Base-by-base conservation (phyloP, 53 echinoderm and acorn worm genomes). In the Astropecten irregularis region DNA sequence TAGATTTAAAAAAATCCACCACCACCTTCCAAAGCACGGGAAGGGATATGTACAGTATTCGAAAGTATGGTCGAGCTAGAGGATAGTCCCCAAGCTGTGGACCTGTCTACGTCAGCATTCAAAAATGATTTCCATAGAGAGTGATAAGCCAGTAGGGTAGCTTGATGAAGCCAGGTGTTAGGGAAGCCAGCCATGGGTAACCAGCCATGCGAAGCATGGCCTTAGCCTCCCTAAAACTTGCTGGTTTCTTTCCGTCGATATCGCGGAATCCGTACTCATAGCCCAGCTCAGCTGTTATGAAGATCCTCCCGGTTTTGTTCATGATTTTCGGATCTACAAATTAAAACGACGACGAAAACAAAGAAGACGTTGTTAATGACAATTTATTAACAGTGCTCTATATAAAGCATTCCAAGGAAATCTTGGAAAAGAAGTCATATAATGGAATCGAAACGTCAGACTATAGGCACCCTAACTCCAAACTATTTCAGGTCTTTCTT, bases 181-280 rank as follows among this genome's bases (percentile, higher is more conserved):
- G 8, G 13, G 76, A 64, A 1, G 83, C 86, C 20, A 90, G 57
- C 93, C 93, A 93, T 2, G 93, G 40, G 65, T 90, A 83, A 13
- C 89, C 86, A 2, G 28, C 46, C 19, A 76, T 48, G 9, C 15
- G 20, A 3, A 83, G 31, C 14, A 84, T 7, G 0, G 74, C 48
- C 58, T 93, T 93, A 32, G 83, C 11, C 52, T 83, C 59, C 10
- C 93, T 73, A 50, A 49, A 83, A 59, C 73, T 87, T 2, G 50
- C 11, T 10, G 93, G 93, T 10, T 25, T 15, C 21, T 38, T 47
- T 2, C 93, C 93, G 50, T 93, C 79, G 4, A 93, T 53, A 50
- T 93, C 93, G 16, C 20, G 67, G 84, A 89, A 93, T 4, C 87
- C 84, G 49, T 93, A 93, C 73, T 93, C 93, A 0, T 40, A 14